Base-by-base conservation (phyloP, 2,797 vertebrate species). In the Astyanax mexicanus region DNA sequence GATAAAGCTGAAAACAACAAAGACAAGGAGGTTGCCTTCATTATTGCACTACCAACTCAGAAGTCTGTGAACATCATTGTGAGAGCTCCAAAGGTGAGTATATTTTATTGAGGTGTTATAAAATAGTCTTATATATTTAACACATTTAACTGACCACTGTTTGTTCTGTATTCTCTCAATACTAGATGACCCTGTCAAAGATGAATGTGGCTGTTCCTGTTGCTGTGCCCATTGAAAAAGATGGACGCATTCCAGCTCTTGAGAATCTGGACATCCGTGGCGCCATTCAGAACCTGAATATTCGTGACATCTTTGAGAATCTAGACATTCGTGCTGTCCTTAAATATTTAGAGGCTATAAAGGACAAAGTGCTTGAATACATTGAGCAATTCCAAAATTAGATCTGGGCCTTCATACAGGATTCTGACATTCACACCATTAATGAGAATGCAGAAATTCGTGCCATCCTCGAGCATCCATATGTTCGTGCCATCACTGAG, bases 1-100 rank as follows among this genome's bases (percentile, higher is more conserved):
- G 82, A 72, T 81, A 88, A 86, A 13, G 2, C 0, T 78, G 91
- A 83, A 61, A 95, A 95, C n/a, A n/a, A n/a, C 80, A 75, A 75
- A 25, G 83, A 72, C 11, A 91, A 73, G n/a, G 81, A 95, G 83
- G 82, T 93, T 42, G 91, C 74, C 68, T 1, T 95, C 60, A 89
- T 90, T 0, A 25, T 88, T 44, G 85, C 86, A 52, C 66, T 84
- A 29, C 81, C 76, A 51, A 74, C 85, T 57, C 83, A 91, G 29
- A 84, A 32, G 25, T 85, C 62, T 7, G 3, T 93, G 27, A 85
- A 89, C 66, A 0, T 93, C 55, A 42, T 87, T 55, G 11, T 91
- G 72, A 89, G 83, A 77, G 82, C 86, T 73, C 89, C 91, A 80
- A 86, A 65, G 89, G 92, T 92, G 12, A 70, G 3, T 4, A 13